These are phyloP conservation scores for Leptestheria dahalacensis DNA, from an alignment of 1,140 invertebrate genomes.

Conservation along the genomic window DNA sequence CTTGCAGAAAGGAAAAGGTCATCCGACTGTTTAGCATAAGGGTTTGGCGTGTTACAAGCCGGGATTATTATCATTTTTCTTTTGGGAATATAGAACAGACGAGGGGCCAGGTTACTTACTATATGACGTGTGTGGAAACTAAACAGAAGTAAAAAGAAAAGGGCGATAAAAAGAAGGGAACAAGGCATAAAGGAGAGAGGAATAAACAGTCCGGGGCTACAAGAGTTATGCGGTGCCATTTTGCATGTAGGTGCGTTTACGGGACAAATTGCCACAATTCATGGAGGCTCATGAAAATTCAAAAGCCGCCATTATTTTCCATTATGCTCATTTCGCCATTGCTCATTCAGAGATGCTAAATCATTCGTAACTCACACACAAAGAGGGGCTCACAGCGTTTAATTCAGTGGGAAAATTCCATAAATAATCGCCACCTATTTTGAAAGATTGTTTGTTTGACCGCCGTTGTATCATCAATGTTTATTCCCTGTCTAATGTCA, in stretches of 20 bases:
- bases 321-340: background rate
- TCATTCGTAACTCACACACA: background rate
- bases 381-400: too few relatives aligned
- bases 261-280: background rate
- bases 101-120: background rate
- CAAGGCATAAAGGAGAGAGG: background rate
- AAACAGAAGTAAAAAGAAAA: too few relatives aligned
- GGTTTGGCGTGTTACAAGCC: background rate
- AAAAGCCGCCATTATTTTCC: background rate
- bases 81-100: background rate
- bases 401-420: too few relatives aligned
- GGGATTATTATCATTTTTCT: background rate
- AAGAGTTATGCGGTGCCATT: background rate
- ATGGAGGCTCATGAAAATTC: background rate
- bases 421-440: too few relatives aligned
- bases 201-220: background rate
- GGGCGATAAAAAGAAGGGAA: background rate
- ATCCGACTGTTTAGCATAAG: background rate
- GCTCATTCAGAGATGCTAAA: background rate
- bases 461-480: too few relatives aligned
- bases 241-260: background rate
- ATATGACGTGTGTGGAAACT: background rate
- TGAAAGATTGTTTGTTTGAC: too few relatives aligned
- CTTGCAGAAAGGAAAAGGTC: too few relatives aligned
- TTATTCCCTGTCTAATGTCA: too few relatives aligned